Evolutionary conservation across 1,140 invertebrate genomes (phyloP), one percentile per base, ranked within the genome.

Genomic region (Bacillus rossius): DNA sequence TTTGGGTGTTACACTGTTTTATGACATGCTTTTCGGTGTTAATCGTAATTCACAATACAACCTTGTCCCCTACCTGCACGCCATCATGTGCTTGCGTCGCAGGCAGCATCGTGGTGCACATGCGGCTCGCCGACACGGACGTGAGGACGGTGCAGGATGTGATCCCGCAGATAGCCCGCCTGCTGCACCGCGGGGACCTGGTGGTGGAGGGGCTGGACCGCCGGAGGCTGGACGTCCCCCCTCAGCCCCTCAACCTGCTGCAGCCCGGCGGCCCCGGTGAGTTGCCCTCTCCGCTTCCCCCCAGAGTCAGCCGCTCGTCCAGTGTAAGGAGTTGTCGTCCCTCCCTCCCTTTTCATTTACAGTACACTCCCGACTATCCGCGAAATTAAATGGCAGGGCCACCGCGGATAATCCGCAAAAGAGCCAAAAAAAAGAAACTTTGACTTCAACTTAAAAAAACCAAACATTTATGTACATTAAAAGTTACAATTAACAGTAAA

Each of bases 51-150:
- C n/a, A n/a, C n/a, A n/a, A n/a, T n/a, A n/a, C n/a, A n/a, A n/a
- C n/a, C n/a, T n/a, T n/a, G n/a, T n/a, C n/a, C n/a, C n/a, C n/a
- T n/a, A n/a, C n/a, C n/a, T n/a, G n/a, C n/a, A n/a, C n/a, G n/a
- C n/a, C n/a, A n/a, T n/a, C n/a, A n/a, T n/a, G n/a, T n/a, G n/a
- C n/a, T n/a, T n/a, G n/a, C n/a, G n/a, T n/a, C 47, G 1, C 26
- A 60, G 58, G 58, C 8, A 60, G 59, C 41, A 60, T 60, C 8
- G 42, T 56, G 8, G 59, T 60, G 42, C 49, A 29, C 13, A 23
- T 60, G 52, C 17, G n/a, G 25, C 26, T 60, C 0, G 59, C 56
- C 19, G 59, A 60, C 42, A 56, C 59, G 2, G 59, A 60, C 7
- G 43, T 49, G 14, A 55, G 20, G 52, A 49, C 22, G n/a, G 59